Conservation (phyloP, 2,888 invertebrate genomes). For the Iphiclides podalirius region DNA sequence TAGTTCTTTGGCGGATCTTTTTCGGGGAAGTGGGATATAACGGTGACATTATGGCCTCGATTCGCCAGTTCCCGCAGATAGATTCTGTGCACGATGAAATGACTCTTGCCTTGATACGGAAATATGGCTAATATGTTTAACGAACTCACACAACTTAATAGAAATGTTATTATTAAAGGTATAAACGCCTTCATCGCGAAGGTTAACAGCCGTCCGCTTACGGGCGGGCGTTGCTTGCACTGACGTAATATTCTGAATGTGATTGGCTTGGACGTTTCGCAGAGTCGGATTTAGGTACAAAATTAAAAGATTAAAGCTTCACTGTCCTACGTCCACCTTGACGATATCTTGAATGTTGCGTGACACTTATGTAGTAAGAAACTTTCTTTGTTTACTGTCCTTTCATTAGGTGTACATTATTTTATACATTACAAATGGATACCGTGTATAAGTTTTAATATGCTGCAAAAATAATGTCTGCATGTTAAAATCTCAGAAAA, state of each 20-base stretch:
- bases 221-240: constrained; percentile 8
- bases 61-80: constrained; percentile 79
- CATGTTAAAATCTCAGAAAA: too few species aligned
- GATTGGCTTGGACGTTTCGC: neutral
- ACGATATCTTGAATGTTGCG: too few species aligned
- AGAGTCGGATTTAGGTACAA: too few species aligned
- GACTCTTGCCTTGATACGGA: constrained; percentile 84
- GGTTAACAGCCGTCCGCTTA: constrained; percentile 18
- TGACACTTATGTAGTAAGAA: too few species aligned
- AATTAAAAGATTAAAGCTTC: too few species aligned
- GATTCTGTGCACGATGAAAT: constrained; percentile 83
- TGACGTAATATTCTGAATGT: constrained; percentile 8
- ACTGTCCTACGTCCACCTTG: too few species aligned
- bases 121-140: constrained; percentile 82
- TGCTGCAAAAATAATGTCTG: too few species aligned
- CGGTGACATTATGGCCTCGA: constrained; percentile 84
- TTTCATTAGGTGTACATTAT: too few species aligned
- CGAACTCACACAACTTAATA: constrained; percentile 32
- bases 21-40: constrained; percentile 83
- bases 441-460: too few species aligned
- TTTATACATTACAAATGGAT: too few species aligned
- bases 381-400: too few species aligned
- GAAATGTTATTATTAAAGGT: constrained; percentile 28
- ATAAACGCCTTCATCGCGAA: constrained; percentile 38
- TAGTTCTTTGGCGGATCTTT: constrained; percentile 74